These are phyloP conservation scores for Ciconia nigra DNA, from an alignment of 2,797 vertebrate genomes.

Conservation along the genomic window DNA sequence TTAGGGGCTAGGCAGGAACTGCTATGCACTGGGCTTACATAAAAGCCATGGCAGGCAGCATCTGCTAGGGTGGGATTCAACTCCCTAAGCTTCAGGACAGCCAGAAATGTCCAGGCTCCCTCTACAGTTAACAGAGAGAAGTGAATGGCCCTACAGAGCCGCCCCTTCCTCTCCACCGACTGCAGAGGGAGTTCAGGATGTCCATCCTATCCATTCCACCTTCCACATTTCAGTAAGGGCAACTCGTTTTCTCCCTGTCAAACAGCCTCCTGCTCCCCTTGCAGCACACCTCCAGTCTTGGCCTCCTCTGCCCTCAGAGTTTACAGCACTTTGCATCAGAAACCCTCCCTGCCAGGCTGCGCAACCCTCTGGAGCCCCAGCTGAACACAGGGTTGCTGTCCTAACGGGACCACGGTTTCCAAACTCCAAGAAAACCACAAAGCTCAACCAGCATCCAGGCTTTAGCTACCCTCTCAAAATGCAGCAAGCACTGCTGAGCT, in stretches of 20 bases:
- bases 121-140: not conserved
- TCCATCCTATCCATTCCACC: not conserved
- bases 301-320: not conserved
- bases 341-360: not conserved
- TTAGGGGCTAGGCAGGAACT: not conserved
- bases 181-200: not conserved
- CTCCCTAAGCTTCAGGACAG: not conserved
- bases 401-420: accelerated
- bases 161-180: not conserved
- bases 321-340: not conserved
- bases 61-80: not conserved
- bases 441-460: not conserved
- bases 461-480: not conserved
- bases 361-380: not conserved
- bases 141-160: not conserved
- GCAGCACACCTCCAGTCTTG: not conserved
- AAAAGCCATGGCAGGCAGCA: not conserved
- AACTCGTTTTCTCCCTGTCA: not conserved
- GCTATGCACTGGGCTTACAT: not conserved
- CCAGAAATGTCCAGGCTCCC: not conserved
- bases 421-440: not conserved
- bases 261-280: not conserved
- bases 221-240: not conserved
- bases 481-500: not conserved
- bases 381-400: not conserved